These are phyloP conservation scores for Ammodramus savannarum DNA, from an alignment of 2,113 vertebrate species.

Conservation along the genomic window DNA sequence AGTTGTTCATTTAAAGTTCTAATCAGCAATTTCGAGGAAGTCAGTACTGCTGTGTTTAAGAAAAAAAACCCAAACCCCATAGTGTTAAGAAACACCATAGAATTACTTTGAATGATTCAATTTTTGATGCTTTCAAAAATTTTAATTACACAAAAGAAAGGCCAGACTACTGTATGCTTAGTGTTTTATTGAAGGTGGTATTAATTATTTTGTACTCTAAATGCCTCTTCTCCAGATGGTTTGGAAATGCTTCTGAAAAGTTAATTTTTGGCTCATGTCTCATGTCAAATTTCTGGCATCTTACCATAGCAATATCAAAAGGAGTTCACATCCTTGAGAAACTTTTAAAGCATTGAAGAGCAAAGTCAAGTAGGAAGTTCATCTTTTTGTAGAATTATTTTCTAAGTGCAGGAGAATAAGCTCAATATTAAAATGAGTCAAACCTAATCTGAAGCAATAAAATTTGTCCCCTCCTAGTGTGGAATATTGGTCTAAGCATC, in stretches of 20 bases:
- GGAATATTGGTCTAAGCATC: neutral
- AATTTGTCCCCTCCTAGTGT: neutral
- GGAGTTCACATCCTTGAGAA: slow-evolving; percentile 6
- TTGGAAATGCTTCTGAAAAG: slow-evolving; percentile 63
- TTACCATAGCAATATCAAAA: slow-evolving; percentile 4
- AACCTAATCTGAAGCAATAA: neutral
- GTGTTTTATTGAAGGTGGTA: slow-evolving; percentile 22
- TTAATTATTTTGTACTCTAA: slow-evolving; percentile 47
- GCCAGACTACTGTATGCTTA: slow-evolving; percentile 14
- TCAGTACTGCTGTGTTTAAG: neutral
- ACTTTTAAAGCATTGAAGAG: neutral
- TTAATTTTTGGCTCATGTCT: slow-evolving; percentile 29
- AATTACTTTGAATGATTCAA: neutral
- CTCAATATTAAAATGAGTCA: neutral
- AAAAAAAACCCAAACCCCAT: neutral
- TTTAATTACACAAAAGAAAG: slow-evolving; percentile 25
- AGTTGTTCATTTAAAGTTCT: neutral
- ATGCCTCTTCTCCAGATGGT: slow-evolving; percentile 40
- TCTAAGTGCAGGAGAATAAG: neutral
- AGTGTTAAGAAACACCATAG: neutral
- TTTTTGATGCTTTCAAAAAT: neutral
- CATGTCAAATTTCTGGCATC: slow-evolving; percentile 29
- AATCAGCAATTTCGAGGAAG: neutral
- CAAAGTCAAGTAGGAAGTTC: neutral
- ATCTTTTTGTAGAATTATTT: neutral